Conservation (phyloP, 2,888 invertebrate species). For the Pyralis farinalis region DNA sequence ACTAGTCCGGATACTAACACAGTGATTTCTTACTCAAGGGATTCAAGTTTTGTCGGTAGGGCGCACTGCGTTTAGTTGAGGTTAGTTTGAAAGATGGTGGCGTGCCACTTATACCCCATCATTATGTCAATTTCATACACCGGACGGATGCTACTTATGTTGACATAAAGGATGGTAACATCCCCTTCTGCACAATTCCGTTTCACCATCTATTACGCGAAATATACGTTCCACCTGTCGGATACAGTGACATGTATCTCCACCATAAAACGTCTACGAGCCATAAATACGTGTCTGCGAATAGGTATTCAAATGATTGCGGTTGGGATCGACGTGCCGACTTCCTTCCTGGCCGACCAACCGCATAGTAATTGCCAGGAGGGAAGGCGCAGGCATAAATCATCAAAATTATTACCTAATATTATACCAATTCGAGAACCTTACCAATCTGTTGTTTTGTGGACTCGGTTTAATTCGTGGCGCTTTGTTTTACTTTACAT, state of each 20-base stretch:
- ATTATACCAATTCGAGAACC: constrained; percentile 57
- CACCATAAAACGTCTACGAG: constrained; percentile 66
- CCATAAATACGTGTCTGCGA: constrained; percentile 42
- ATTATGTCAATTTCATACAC: too few species aligned
- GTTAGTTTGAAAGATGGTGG: too few species aligned
- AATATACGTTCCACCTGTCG: constrained; percentile 56
- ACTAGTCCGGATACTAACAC: too few species aligned
- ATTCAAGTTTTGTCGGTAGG: too few species aligned
- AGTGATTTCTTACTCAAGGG: too few species aligned
- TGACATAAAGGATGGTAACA: too few species aligned
- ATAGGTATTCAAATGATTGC: constrained; percentile 74
- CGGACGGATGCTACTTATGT: too few species aligned
- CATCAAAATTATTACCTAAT: constrained; percentile 77
- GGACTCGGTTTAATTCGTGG: constrained; percentile 52
- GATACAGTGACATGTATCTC: constrained; percentile 45
- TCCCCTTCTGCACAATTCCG: not conserved
- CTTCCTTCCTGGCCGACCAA: constrained; percentile 69
- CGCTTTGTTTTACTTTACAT: constrained; percentile 55
- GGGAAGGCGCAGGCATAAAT: constrained; percentile 62
- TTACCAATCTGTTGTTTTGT: constrained; percentile 62
- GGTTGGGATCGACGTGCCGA: constrained; percentile 69
- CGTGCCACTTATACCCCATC: too few species aligned
- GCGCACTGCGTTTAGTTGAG: too few species aligned
- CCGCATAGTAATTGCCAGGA: constrained; percentile 75
- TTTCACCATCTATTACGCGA: constrained; percentile 27